phyloP scores from a whole-genome alignment of 2,888 invertebrate species.

The Congeria kusceri region DNA sequence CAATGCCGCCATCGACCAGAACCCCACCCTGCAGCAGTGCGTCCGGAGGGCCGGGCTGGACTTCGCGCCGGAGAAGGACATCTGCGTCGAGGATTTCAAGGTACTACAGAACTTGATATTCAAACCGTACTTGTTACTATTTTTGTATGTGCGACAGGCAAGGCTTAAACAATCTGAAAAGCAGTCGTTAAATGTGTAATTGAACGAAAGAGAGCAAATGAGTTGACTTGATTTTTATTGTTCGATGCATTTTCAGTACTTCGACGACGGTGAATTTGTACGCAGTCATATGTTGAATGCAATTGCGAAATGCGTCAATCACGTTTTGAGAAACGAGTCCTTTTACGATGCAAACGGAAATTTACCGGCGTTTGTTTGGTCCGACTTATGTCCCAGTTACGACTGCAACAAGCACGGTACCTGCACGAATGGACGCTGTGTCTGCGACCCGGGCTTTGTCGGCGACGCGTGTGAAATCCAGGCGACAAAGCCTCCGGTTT shows the following conservation, averaged over 20 bases:
- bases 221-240: neutral
- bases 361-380: conserved; percentile 36
- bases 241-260: conserved; percentile 27
- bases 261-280: conserved; percentile 40
- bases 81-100: conserved; percentile 60
- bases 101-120: conserved; percentile 10
- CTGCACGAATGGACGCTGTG: conserved; percentile 62
- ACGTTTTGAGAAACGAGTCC: conserved; percentile 30
- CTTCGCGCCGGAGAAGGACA: conserved; percentile 21
- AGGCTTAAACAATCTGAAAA: no score
- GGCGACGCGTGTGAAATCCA: conserved; percentile 72
- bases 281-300: conserved; percentile 36
- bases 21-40: conserved; percentile 33
- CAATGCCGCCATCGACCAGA: conserved; percentile 35
- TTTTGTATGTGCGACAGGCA: no score
- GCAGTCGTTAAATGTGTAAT: no score
- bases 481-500: conserved; percentile 57
- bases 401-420: conserved; percentile 62
- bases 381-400: conserved; percentile 53
- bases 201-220: neutral
- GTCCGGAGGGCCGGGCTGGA: conserved; percentile 23
- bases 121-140: neutral
- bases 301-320: conserved; percentile 32
- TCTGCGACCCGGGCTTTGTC: conserved; percentile 58
- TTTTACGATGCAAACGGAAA: conserved; percentile 3